Percentiles rank a stretch among this genome's conserved stretches.
phyloP scores from a whole-genome alignment of 2,113 vertebrate species.

The Stigmatopora argus region DNA sequence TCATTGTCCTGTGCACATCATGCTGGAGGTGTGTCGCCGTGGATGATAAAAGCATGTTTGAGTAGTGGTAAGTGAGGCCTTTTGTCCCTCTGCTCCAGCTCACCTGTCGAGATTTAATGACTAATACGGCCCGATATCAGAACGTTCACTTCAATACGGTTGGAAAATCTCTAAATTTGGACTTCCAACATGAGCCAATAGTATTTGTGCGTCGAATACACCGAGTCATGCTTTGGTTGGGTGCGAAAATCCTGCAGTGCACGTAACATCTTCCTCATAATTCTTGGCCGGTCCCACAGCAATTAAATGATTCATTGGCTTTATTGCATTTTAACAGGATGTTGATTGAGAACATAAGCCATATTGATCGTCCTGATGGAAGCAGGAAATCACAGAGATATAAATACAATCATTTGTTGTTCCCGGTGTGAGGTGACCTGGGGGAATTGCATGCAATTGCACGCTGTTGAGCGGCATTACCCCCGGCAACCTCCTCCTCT shows the following conservation, averaged over 20 bases:
- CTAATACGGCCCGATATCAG: neutral
- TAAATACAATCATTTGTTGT: constrained; percentile 76
- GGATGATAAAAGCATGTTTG: constrained; percentile 59
- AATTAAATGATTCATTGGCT: constrained; percentile 73
- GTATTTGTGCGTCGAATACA: constrained; percentile 10
- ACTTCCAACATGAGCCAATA: neutral
- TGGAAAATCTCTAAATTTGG: neutral
- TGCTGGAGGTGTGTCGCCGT: constrained; percentile 27
- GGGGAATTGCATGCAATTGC: constrained; percentile 71
- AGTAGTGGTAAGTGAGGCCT: constrained; percentile 39
- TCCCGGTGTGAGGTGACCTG: constrained; percentile 68
- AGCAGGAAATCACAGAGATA: constrained; percentile 77
- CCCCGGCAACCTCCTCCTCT: constrained; percentile 63
- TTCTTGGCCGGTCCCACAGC: constrained; percentile 64
- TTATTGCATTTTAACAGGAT: constrained; percentile 73
- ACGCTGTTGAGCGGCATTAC: constrained; percentile 70
- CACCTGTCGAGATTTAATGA: constrained; percentile 3
- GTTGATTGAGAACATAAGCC: constrained; percentile 74
- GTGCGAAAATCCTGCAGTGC: constrained; percentile 29
- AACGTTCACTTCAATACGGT: neutral
- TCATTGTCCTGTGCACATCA: constrained; percentile 50
- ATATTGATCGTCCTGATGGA: constrained; percentile 76
- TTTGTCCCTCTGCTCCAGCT: constrained; percentile 30
- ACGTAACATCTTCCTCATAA: constrained; percentile 47
- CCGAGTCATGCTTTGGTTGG: constrained; percentile 28